A percentile compares a stretch with the other conserved stretches of the same genome.
phyloP scores from a whole-genome alignment of 2,113 vertebrate genomes.

The Romanogobio albipinnatus region DNA sequence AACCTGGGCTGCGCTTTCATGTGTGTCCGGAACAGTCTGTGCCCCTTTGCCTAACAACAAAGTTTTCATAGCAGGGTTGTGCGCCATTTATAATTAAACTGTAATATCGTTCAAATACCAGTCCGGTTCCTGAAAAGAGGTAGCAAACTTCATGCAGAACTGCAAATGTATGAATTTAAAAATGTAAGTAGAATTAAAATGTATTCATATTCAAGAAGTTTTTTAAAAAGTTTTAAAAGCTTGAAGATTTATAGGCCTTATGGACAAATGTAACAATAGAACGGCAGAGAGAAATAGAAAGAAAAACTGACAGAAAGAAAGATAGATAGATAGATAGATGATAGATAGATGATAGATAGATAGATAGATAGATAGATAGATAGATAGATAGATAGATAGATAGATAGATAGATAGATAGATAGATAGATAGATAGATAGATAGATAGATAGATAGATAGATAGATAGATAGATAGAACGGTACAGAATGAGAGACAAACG shows the following conservation, averaged over 20 bases:
- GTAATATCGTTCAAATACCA: neutral
- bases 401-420: neutral
- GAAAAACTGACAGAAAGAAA: neutral
- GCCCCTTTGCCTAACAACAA: slow-evolving; percentile 20
- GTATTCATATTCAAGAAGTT: neutral
- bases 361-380: neutral
- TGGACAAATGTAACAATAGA: neutral
- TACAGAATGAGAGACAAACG: too few relatives aligned
- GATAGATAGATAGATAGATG: neutral
- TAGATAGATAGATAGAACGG: neutral
- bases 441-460: neutral
- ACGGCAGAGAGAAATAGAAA: neutral
- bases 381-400: neutral
- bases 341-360: neutral
- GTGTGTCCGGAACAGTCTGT: slow-evolving; percentile 5
- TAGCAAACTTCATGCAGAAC: neutral
- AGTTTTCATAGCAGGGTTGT: slow-evolving; percentile 20
- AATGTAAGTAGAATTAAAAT: neutral
- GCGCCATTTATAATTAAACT: neutral
- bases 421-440: neutral
- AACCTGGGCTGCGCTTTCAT: slow-evolving; percentile 33
- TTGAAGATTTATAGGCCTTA: neutral
- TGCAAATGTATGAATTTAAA: neutral
- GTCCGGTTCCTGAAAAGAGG: neutral
- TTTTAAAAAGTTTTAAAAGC: neutral